Conservation (phyloP, 2,888 invertebrate species). For the Petrolisthes cinctipes region DNA sequence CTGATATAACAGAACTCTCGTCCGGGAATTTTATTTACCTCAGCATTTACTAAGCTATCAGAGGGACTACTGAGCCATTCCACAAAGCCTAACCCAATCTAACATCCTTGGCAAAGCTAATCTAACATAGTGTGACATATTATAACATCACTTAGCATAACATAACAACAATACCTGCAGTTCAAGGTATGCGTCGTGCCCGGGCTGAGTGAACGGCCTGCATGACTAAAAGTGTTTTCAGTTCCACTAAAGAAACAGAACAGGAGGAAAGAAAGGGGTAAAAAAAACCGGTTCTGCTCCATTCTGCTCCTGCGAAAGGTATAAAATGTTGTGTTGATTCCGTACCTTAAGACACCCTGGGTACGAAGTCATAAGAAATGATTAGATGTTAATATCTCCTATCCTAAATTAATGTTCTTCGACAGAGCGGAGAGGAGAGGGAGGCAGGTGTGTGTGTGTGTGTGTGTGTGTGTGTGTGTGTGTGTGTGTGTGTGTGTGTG, state of each 20-base stretch:
- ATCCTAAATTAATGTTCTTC: background rate
- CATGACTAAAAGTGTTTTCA: too few species aligned
- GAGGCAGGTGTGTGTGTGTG: slow-evolving; percentile 4
- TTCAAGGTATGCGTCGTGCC: too few species aligned
- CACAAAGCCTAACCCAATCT: too few species aligned
- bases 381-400: background rate
- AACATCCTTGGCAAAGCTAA: too few species aligned
- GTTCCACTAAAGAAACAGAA: background rate
- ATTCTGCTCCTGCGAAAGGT: background rate
- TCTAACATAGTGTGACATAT: too few species aligned
- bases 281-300: background rate
- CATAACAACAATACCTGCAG: too few species aligned
- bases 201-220: too few species aligned
- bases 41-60: too few species aligned
- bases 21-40: too few species aligned
- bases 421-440: background rate
- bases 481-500: slow-evolving; percentile 22
- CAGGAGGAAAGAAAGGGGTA: background rate
- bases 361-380: background rate
- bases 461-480: slow-evolving; percentile 26
- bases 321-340: background rate
- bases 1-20: too few species aligned
- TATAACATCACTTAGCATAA: too few species aligned
- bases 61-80: too few species aligned
- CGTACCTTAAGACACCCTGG: background rate